Conservation (phyloP, 1,140 invertebrate genomes). For the honey bee (Apis mellifera) region DNA sequence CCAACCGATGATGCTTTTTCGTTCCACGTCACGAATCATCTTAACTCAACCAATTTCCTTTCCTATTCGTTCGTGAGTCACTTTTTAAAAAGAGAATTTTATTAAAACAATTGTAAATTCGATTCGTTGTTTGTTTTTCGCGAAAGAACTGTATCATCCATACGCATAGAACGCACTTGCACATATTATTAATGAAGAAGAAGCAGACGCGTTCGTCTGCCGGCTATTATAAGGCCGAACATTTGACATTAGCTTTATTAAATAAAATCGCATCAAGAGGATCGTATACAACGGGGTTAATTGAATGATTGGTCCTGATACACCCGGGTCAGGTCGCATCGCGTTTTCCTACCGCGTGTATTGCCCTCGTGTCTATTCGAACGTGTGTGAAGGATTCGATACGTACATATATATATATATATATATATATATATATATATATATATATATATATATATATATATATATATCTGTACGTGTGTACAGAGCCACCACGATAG, state of each 20-base stretch:
- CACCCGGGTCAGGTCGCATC: constrained; percentile 59
- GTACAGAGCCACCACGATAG: not conserved
- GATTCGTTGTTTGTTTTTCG: not conserved
- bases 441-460: too few relatives aligned
- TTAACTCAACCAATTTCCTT: not conserved
- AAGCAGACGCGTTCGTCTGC: constrained; percentile 38
- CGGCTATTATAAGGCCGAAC: constrained; percentile 50
- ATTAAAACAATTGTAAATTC: not conserved
- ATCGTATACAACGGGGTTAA: constrained; percentile 75
- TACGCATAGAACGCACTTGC: not conserved
- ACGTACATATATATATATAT: too few relatives aligned
- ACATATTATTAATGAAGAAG: constrained; percentile 26
- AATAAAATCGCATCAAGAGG: constrained; percentile 76
- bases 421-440: too few relatives aligned
- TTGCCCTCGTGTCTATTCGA: constrained; percentile 8
- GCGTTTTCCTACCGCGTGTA: constrained; percentile 51
- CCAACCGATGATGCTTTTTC: not conserved
- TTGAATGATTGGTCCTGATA: constrained; percentile 77
- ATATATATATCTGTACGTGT: too few relatives aligned
- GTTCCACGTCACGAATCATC: not conserved
- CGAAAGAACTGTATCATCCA: not conserved
- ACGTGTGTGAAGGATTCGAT: too few relatives aligned
- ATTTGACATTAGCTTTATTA: constrained; percentile 74
- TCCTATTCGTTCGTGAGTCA: too few relatives aligned
- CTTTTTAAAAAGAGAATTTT: not conserved